Conservation (phyloP, 2,113 vertebrate genomes). For the Chaenogobius annularis region DNA sequence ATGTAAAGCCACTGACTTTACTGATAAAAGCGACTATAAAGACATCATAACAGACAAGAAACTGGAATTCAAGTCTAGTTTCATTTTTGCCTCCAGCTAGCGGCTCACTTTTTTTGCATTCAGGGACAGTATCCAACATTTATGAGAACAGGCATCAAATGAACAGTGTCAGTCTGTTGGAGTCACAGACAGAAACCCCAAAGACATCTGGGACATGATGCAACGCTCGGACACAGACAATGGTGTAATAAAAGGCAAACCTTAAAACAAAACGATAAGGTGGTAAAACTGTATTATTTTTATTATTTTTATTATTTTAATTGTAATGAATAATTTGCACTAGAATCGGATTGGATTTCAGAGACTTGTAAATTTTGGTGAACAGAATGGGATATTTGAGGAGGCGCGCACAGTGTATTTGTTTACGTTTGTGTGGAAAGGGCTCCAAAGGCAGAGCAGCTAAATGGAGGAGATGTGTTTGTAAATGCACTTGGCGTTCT, state of each 20-base stretch:
- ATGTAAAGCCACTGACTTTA: not conserved
- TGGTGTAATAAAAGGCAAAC: conserved; percentile 11
- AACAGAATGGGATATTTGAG: conserved; percentile 1
- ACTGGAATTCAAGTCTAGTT: conserved; percentile 31
- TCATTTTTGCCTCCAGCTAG: conserved; percentile 43
- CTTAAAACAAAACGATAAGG: conserved; percentile 26
- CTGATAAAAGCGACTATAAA: conserved; percentile 25
- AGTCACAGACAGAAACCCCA: conserved; percentile 18
- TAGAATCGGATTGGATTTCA: conserved; percentile 47
- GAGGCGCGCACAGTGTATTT: conserved; percentile 46
- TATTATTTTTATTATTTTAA: not conserved
- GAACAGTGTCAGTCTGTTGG: conserved; percentile 32
- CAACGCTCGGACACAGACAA: conserved; percentile 40
- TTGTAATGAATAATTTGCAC: conserved; percentile 45
- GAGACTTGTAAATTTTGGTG: conserved; percentile 37
- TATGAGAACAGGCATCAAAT: conserved; percentile 55
- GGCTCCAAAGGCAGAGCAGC: conserved; percentile 56
- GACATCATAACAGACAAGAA: conserved; percentile 31
- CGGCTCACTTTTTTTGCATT: conserved; percentile 31
- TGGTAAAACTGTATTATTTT: not conserved
- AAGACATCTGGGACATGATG: conserved; percentile 47
- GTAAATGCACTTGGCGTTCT: conserved; percentile 63
- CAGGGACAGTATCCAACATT: conserved; percentile 52
- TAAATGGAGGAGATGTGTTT: conserved; percentile 62
- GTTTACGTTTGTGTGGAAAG: conserved; percentile 68